Base-by-base conservation (phyloP, 2,113 vertebrate species). In the Etia nguti region DNA sequence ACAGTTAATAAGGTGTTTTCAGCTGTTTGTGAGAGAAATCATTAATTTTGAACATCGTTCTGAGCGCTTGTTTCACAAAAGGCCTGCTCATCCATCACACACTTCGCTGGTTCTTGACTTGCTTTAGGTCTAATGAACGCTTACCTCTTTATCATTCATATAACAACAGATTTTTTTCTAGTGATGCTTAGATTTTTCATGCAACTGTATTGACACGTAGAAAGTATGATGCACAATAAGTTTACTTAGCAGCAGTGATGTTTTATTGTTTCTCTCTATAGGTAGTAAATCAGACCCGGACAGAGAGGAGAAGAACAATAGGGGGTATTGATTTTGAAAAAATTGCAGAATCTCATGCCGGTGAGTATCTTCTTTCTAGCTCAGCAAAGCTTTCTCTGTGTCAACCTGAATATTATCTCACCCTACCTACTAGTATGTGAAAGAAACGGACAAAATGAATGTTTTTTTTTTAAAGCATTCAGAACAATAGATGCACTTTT, bases 301-400 rank as follows among this genome's bases (percentile, higher is more conserved):
- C 10, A 10, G 92, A 94, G 24, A 94, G 90, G 85, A 95, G 93
- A 60, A 96, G 89, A 92, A 95, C 94, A 34, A 83, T 91, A 16
- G 94, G 93, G 6, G 95, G 92, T 4, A 80, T 95, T 50, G 90
- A 93, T 84, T 92, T 93, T 90, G 95, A 96, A 89, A 90, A 81
- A 81, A 46, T 89, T 36, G 90, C 75, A 8, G 20, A 68, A 31
- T 80, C 70, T 85, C 65, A 89, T 81, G 79, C 83, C 29, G 94
- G 96, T 96, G 88, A 94, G 94, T 94, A 56, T 10, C 6, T 26
- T 79, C 10, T 56, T 48, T 48, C 18, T 12, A 29, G 31, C 31
- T 75, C 16, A 55, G 20, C n/a, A 65, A 52, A 6, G 52, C 62
- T 79, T 43, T 82, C 24, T 50, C 43, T 60, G 16, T 60, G 46